Evolutionary conservation across 2,888 invertebrate species (phyloP).

Genomic region (Mycalesis mineus): DNA sequence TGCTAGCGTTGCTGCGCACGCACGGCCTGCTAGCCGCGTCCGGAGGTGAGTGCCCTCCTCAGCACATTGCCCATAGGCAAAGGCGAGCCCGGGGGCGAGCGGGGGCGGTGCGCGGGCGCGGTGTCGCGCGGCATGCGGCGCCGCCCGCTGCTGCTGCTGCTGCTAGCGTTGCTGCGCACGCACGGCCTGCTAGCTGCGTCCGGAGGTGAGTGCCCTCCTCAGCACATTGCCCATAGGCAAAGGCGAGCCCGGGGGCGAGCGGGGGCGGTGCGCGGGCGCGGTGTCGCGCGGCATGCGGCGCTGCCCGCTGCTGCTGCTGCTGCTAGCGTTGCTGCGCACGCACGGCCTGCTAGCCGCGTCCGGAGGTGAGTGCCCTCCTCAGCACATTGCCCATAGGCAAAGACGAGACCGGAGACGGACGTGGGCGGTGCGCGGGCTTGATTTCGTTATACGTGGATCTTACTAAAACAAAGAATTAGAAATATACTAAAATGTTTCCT

Average conservation of each 20-base stretch:
- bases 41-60: constrained; percentile 59
- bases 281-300: constrained; percentile 75
- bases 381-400: too few species aligned
- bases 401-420: too few species aligned
- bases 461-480: too few species aligned
- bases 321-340: constrained; percentile 72
- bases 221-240: too few species aligned
- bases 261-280: constrained; percentile 46
- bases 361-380: constrained; percentile 58
- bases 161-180: constrained; percentile 73
- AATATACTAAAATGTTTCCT: too few species aligned
- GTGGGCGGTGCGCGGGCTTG: too few species aligned
- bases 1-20: constrained; percentile 73
- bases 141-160: constrained; percentile 74
- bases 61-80: constrained; percentile 56
- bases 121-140: constrained; percentile 75
- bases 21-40: constrained; percentile 75
- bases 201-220: constrained; percentile 59
- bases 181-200: constrained; percentile 75
- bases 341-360: constrained; percentile 75
- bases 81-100: constrained; percentile 64
- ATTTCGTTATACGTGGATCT: too few species aligned
- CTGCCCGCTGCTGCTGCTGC: constrained; percentile 74
- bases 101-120: constrained; percentile 59
- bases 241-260: too few species aligned